Evolutionary conservation across 2,888 invertebrate species (phyloP), one percentile per base, ranked within the genome.

Genomic region (Lithophane socia): DNA sequence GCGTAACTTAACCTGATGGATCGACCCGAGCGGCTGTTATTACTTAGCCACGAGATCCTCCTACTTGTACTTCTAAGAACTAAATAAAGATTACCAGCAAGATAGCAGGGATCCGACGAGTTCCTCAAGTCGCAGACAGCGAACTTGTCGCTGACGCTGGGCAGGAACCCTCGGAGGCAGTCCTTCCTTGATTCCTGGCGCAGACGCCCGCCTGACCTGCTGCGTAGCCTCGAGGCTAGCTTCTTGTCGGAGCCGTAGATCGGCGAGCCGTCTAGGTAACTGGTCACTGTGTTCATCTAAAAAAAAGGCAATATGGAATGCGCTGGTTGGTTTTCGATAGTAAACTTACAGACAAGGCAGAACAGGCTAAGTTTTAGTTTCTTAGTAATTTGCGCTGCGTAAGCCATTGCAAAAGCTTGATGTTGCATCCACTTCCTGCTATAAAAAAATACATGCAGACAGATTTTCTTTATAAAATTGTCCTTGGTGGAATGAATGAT

Each of bases 221-320:
- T 92, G 16, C 97, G 93, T 2, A 97, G 90, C 56, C 94, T 93
- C 2, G 90, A 89, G 0, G 96, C 94, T 8, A 93, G 67, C 24
- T 91, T 92, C 58, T 94, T 90, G n/a, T 96, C 95, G 0, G 94
- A 93, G 0, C 97, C 97, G 87, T 97, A 97, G 66, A 97, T 91
- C 1, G 93, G 91, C 0, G 97, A 97, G 0, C 96, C 97, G 80
- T 97, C 97, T 5, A 97, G 85, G 87, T 93, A 97, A 85, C 97
- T 96, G 16, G 97, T 97, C 1, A 98, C 97, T 88, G 97, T 97
- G 91, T 98, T 98, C 97, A 98, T 97, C 97, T 98, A 24, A 56
- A n/a, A 58, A 58, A 58, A 58, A 24, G 0, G 24, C 24, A 24
- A 24, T 58, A 58, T 58, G 5, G 0, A 58, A 58, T 67, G 21